phyloP scores from a whole-genome alignment of 2,888 invertebrate species.

The Trachelus troglodyta region DNA sequence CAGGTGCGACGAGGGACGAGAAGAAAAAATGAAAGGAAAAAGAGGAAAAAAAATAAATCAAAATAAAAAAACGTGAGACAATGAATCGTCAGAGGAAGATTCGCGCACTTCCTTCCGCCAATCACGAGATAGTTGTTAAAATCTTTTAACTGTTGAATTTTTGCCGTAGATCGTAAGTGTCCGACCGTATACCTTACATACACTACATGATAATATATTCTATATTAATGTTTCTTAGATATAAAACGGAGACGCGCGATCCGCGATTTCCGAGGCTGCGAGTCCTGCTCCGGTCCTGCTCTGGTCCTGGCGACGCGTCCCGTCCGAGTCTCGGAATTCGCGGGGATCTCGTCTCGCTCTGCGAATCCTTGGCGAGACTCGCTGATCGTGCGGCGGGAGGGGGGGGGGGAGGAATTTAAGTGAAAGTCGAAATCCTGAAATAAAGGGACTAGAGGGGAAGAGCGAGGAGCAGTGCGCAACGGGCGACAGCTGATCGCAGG shows the following conservation, averaged over 20 bases:
- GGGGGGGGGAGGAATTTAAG: not conserved
- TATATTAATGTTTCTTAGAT: conserved; percentile 64
- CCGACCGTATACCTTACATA: conserved; percentile 59
- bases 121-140: conserved; percentile 48
- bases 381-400: conserved; percentile 15
- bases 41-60: conserved; percentile 9
- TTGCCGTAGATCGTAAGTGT: conserved; percentile 62
- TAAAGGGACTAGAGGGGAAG: no score
- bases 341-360: conserved; percentile 16
- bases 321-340: conserved; percentile 15
- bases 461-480: no score
- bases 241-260: conserved; percentile 35
- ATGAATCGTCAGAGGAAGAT: not conserved
- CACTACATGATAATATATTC: conserved; percentile 59
- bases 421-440: no score
- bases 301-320: no score
- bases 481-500: no score
- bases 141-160: conserved; percentile 64
- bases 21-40: not conserved
- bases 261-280: no score
- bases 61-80: conserved; percentile 17
- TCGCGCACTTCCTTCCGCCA: conserved; percentile 4
- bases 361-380: conserved; percentile 34
- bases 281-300: no score
- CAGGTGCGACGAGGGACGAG: no score